Percentiles rank a stretch among this genome's conserved stretches.
phyloP scores from a whole-genome alignment of 64 coral and sea anemone species.

The Stylophora pistillata region DNA sequence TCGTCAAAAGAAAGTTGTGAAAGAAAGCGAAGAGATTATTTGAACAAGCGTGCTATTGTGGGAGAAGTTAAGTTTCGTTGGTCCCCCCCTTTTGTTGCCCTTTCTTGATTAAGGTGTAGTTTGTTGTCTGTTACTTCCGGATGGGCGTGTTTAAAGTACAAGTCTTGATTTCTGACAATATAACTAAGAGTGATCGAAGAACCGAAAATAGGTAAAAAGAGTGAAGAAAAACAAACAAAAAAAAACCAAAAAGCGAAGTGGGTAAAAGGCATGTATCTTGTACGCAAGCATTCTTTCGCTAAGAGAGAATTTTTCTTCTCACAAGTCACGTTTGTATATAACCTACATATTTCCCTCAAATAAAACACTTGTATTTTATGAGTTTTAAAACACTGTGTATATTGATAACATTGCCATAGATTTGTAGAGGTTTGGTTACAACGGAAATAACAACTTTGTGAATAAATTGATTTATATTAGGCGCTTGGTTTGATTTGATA shows the following conservation, averaged over 20 bases:
- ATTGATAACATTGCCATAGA: slow-evolving; percentile 43
- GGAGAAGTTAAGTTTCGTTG: background rate
- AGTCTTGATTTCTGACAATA: background rate
- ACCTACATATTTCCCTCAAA: slow-evolving; percentile 14
- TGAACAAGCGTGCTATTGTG: background rate
- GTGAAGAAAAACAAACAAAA: slow-evolving; percentile 7
- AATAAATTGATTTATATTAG: slow-evolving; percentile 52
- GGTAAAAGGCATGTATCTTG: slow-evolving; percentile 20
- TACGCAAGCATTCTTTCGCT: slow-evolving; percentile 42
- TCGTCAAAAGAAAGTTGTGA: background rate
- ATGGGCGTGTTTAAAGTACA: background rate
- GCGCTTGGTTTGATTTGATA: background rate
- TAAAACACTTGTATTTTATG: slow-evolving; percentile 50
- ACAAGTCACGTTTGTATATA: slow-evolving; percentile 40
- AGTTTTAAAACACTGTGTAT: slow-evolving; percentile 53
- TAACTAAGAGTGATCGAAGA: background rate
- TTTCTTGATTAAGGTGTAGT: slow-evolving; percentile 38
- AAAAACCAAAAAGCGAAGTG: background rate
- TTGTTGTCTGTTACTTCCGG: background rate
- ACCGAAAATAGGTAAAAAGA: background rate
- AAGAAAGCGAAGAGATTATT: background rate
- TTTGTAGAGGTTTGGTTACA: slow-evolving; percentile 59
- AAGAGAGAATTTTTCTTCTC: slow-evolving; percentile 6
- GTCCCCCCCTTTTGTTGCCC: background rate
- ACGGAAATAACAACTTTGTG: slow-evolving; percentile 45